Conservation (phyloP, 2,113 vertebrate genomes). For the Bothrops jararaca region DNA sequence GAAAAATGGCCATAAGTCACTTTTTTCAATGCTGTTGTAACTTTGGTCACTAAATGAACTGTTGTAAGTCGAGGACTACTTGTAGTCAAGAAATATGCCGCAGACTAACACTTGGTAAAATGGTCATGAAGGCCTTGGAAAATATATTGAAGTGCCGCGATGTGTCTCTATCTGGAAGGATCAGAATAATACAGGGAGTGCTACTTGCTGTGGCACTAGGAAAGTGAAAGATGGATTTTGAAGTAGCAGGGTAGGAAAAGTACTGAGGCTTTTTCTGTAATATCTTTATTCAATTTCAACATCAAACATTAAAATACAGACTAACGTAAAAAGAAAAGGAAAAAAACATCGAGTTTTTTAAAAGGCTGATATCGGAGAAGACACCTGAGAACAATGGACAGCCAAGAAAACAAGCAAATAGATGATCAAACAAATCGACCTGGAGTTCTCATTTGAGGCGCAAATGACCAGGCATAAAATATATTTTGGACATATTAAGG, state of each 20-base stretch:
- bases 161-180: neutral
- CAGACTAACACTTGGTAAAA: neutral
- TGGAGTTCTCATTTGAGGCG: neutral
- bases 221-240: neutral
- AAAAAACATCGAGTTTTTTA: neutral
- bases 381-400: neutral
- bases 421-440: neutral
- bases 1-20: neutral
- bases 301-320: neutral
- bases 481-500: neutral
- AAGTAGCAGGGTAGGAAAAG: neutral
- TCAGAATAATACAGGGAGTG: neutral
- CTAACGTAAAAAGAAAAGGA: neutral
- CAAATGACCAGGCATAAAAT: neutral
- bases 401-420: neutral
- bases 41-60: neutral
- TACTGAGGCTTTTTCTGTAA: neutral
- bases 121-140: neutral
- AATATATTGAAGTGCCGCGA: neutral
- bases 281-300: neutral
- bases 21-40: neutral
- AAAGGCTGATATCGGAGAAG: neutral
- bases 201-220: neutral
- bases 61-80: neutral
- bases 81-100: neutral